A percentile compares a stretch with the other conserved stretches of the same genome.
These are phyloP conservation scores for Pelmatolapia mariae DNA, from an alignment of 2,113 vertebrate species.

Conservation along the genomic window DNA sequence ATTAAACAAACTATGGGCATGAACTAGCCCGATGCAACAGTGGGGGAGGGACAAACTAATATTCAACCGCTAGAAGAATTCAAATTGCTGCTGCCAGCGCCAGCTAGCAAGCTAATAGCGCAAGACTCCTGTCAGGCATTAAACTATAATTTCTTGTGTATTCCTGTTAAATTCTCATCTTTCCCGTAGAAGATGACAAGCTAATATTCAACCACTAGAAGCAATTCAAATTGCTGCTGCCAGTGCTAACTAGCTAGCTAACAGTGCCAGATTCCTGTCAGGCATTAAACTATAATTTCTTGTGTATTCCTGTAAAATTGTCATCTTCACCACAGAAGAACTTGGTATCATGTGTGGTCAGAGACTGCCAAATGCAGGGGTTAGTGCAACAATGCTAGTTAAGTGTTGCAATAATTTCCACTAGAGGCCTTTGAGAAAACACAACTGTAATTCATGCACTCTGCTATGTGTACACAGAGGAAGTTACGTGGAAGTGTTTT, in stretches of 20 bases:
- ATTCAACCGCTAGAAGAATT: background rate
- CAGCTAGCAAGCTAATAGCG: background rate
- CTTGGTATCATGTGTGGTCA: background rate
- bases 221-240: background rate
- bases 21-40: background rate
- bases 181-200: background rate
- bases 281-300: background rate
- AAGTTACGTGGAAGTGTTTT: background rate
- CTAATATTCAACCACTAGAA: background rate
- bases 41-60: background rate
- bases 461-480: background rate
- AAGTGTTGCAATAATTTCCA: background rate
- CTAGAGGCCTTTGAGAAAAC: background rate
- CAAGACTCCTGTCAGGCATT: background rate
- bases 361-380: background rate
- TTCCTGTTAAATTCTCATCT: background rate
- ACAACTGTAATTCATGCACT: background rate
- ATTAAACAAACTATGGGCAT: fast-evolving
- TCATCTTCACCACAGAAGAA: background rate
- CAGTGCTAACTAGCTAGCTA: background rate
- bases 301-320: background rate
- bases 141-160: background rate
- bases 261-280: background rate
- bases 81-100: background rate
- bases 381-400: background rate